Evolutionary conservation across 2,888 invertebrate species (phyloP).

Genomic region (Leuctra nigra): DNA sequence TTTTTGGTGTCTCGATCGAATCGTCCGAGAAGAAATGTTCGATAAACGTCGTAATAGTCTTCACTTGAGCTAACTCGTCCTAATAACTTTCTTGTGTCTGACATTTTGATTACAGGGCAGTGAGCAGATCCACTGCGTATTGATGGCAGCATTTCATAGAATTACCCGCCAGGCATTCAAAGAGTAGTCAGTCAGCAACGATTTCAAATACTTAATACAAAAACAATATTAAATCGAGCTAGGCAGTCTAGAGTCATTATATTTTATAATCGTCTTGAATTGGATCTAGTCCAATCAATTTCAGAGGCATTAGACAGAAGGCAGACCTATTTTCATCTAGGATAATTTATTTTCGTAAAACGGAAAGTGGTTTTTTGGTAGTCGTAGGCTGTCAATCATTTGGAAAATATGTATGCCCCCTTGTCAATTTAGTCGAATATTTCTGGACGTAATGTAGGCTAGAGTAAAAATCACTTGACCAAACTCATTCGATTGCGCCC

Average conservation of each 20-base stretch:
- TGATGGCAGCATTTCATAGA: constrained; percentile 24
- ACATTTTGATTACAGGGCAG: constrained; percentile 26
- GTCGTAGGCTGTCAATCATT: constrained; percentile 16
- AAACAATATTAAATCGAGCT: constrained; percentile 19
- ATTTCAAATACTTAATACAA: constrained; percentile 18
- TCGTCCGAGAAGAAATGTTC: constrained; percentile 3
- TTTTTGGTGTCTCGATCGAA: not conserved
- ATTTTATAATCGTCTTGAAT: constrained; percentile 15
- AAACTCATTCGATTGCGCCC: constrained; percentile 1
- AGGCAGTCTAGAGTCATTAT: constrained; percentile 14
- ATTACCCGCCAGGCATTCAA: constrained; percentile 6
- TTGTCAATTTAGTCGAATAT: constrained; percentile 3
- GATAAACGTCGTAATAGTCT: constrained; percentile 16
- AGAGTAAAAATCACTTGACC: constrained; percentile 3
- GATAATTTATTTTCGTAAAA: constrained; percentile 14
- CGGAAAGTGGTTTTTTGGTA: constrained; percentile 12
- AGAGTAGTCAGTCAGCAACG: constrained; percentile 11
- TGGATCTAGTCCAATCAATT: constrained; percentile 17
- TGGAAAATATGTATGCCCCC: constrained; percentile 7
- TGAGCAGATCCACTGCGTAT: constrained; percentile 17
- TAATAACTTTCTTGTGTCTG: constrained; percentile 25
- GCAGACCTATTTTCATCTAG: constrained; percentile 15
- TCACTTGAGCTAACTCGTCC: constrained; percentile 17
- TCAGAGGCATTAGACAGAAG: constrained; percentile 10
- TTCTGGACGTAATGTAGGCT: not conserved